These are phyloP conservation scores for Scartelaos histophorus DNA, from an alignment of 2,113 vertebrate species.

Conservation along the genomic window DNA sequence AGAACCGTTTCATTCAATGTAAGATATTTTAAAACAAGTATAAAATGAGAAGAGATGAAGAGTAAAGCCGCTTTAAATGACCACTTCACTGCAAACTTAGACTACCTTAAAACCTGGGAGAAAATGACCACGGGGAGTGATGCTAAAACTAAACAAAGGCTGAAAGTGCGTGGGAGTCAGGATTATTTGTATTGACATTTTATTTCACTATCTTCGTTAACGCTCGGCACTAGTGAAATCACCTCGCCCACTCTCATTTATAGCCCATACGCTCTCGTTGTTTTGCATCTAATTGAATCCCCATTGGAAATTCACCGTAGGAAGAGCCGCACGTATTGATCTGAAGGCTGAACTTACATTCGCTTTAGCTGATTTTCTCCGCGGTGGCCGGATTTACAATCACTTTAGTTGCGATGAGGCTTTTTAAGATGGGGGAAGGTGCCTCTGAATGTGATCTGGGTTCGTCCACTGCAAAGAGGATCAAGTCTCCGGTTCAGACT, in stretches of 20 bases:
- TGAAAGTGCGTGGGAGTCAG: not conserved
- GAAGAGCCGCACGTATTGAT: conserved; percentile 41
- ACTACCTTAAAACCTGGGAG: not conserved
- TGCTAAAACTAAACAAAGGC: not conserved
- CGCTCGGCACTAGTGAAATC: not conserved
- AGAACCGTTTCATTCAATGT: too few relatives aligned
- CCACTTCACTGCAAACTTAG: not conserved
- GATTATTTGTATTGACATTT: not conserved
- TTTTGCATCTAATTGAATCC: conserved; percentile 46
- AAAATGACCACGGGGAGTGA: not conserved
- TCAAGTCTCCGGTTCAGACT: conserved; percentile 7
- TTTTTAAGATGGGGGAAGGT: conserved; percentile 16
- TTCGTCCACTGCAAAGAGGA: conserved; percentile 39
- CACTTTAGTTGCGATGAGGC: conserved; percentile 2
- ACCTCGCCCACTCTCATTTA: conserved; percentile 1
- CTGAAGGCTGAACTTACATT: conserved; percentile 52
- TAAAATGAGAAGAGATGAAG: too few relatives aligned
- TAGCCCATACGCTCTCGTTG: not conserved
- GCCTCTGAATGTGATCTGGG: not conserved
- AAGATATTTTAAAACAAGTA: too few relatives aligned
- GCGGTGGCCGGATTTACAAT: conserved; percentile 7
- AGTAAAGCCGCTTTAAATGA: too few relatives aligned
- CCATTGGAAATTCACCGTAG: conserved; percentile 16
- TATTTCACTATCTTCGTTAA: not conserved
- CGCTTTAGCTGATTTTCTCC: conserved; percentile 54